Percentiles rank a stretch among this genome's conserved stretches.
These are phyloP conservation scores for Hofmannophila pseudospretella DNA, from an alignment of 2,888 invertebrate species.

Conservation along the genomic window DNA sequence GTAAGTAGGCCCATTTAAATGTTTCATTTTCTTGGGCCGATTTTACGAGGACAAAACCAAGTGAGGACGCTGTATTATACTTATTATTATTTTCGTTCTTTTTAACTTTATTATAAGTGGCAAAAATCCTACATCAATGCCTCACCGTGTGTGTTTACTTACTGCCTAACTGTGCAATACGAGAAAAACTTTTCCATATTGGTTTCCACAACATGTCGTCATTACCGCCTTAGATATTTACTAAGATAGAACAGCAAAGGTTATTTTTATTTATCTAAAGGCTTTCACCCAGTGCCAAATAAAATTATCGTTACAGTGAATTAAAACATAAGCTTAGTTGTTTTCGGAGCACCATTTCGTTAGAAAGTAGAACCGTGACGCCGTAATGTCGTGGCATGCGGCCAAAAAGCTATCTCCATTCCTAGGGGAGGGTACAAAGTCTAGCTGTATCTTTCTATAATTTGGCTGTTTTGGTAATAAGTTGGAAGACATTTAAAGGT, in stretches of 20 bases:
- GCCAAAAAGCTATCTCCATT: conserved; percentile 33
- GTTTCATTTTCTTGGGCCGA: conserved; percentile 23
- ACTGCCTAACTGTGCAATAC: too few species aligned
- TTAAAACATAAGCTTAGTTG: conserved; percentile 37
- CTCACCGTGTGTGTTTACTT: too few species aligned
- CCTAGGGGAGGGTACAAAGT: conserved; percentile 18
- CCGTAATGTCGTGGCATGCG: conserved; percentile 46
- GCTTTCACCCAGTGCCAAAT: too few species aligned
- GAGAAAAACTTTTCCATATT: too few species aligned
- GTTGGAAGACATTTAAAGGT: conserved; percentile 7
- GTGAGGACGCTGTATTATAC: conserved; percentile 13
- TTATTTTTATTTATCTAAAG: too few species aligned
- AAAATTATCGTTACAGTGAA: too few species aligned
- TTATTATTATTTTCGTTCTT: too few species aligned
- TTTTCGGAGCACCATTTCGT: conserved; percentile 33
- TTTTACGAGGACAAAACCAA: conserved; percentile 9
- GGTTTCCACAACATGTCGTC: too few species aligned
- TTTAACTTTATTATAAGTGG: too few species aligned
- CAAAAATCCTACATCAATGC: too few species aligned
- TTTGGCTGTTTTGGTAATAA: conserved; percentile 9
- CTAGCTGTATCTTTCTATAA: conserved; percentile 11
- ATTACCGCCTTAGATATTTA: too few species aligned
- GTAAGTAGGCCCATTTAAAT: conserved; percentile 25
- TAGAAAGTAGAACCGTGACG: conserved; percentile 22
- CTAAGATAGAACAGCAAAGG: too few species aligned